Base-by-base conservation (phyloP, 1,140 invertebrate genomes). In the Metopolophium dirhodum region DNA sequence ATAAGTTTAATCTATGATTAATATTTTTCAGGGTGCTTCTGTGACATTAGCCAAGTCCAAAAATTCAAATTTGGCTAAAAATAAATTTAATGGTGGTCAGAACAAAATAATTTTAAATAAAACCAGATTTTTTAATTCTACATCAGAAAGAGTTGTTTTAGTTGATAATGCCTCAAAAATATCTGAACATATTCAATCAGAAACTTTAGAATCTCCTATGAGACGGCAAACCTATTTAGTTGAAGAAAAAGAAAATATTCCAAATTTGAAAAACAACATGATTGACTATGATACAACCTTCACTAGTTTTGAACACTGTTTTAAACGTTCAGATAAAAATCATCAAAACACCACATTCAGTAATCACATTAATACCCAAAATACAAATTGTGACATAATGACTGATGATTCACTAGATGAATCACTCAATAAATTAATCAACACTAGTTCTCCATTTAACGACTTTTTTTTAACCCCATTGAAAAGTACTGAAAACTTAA, bases 401-500 rank as follows among this genome's bases (percentile, higher is more conserved):
- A 93, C 49, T n/a, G 51, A 93, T n/a, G 49, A 93, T 41, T 86
- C 82, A 54, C 8, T 86, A 47, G 54, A 90, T 20, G 82, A 45
- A 14, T 54, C 47, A 57, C 35, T 22, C 1, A 7, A 37, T 0
- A 93, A 41, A 86, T 20, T 93, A 30, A n/a, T 8, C 51, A 22
- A 1, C 11, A 86, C 49, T 20, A 82, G 30, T 51, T 93, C 82
- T 30, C 47, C 82, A 86, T 86, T 93, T 57, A 86, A 85, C 61
- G 82, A 93, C 45, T 93, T 93, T 23, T 93, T 23, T 86, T 93
- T 93, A 11, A 93, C 91, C 11, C 91, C 91, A 45, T 93, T 93
- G 30, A 93, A 93, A 86, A 86, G 26, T 85, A 45, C 22, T 93
- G 49, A 93, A 93, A 93, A 93, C 37, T 37, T 93, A 45, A 9